Conservation (phyloP, 2,797 vertebrate genomes). For the Pangasius djambal region DNA sequence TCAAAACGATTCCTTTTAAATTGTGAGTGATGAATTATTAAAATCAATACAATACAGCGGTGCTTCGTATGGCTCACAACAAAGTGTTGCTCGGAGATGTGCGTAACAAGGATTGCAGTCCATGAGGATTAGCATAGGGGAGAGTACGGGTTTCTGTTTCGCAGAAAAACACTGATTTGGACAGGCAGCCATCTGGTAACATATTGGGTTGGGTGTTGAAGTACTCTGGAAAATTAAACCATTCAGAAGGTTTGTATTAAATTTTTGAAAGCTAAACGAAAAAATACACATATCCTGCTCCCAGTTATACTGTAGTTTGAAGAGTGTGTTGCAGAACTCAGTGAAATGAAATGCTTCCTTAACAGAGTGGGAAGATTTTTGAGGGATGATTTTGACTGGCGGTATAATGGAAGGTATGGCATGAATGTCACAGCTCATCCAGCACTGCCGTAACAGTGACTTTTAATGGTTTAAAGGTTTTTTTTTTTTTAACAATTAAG, state of each 20-base stretch:
- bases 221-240: background rate
- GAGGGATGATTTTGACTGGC: conserved; percentile 26
- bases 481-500: background rate
- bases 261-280: background rate
- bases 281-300: background rate
- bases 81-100: background rate
- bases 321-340: background rate
- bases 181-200: background rate
- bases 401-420: conserved; percentile 65
- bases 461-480: background rate
- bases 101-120: background rate
- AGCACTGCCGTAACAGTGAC: conserved; percentile 51
- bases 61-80: background rate
- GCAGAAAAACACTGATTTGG: conserved; percentile 2
- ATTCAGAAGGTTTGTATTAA: background rate
- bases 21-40: conserved; percentile 15
- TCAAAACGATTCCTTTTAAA: background rate
- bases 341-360: background rate
- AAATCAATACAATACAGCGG: conserved; percentile 3
- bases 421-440: conserved; percentile 63
- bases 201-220: background rate
- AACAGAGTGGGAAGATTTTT: background rate
- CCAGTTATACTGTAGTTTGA: background rate
- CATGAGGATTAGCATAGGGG: background rate
- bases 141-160: background rate